These are phyloP conservation scores for Cydia fagiglandana DNA, from an alignment of 1,140 invertebrate species.

Conservation along the genomic window DNA sequence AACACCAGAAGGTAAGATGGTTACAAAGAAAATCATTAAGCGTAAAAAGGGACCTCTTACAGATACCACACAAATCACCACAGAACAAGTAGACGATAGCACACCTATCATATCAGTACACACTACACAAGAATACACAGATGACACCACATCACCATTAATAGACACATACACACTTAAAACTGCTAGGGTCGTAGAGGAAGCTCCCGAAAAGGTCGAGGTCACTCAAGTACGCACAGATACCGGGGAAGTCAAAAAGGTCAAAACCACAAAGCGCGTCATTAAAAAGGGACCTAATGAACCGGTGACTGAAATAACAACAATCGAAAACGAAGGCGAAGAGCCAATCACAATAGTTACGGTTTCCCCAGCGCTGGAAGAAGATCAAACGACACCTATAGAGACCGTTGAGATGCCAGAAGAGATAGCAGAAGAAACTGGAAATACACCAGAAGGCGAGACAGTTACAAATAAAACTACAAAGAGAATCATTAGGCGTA, in stretches of 20 bases:
- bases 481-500: conserved; percentile 24
- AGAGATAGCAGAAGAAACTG: conserved; percentile 35
- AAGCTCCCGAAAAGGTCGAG: conserved; percentile 36
- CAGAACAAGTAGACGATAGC: conserved; percentile 1
- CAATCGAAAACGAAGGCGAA: conserved; percentile 30
- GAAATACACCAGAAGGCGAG: conserved; percentile 26
- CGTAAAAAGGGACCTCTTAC: too few relatives aligned
- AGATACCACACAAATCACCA: conserved; percentile 37
- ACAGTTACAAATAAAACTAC: conserved; percentile 13
- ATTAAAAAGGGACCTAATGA: conserved; percentile 50
- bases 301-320: conserved; percentile 34
- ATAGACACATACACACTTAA: background rate
- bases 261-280: conserved; percentile 35
- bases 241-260: background rate
- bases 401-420: conserved; percentile 27
- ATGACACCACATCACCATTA: background rate
- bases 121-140: background rate
- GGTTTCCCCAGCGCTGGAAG: background rate
- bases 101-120: background rate
- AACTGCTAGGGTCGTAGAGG: conserved; percentile 36
- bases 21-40: too few relatives aligned
- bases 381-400: background rate
- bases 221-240: conserved; percentile 26
- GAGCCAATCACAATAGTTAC: conserved; percentile 15
- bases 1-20: too few relatives aligned